These are phyloP conservation scores for Diceros bicornis DNA, from an alignment of 2,797 vertebrate genomes.

Conservation along the genomic window DNA sequence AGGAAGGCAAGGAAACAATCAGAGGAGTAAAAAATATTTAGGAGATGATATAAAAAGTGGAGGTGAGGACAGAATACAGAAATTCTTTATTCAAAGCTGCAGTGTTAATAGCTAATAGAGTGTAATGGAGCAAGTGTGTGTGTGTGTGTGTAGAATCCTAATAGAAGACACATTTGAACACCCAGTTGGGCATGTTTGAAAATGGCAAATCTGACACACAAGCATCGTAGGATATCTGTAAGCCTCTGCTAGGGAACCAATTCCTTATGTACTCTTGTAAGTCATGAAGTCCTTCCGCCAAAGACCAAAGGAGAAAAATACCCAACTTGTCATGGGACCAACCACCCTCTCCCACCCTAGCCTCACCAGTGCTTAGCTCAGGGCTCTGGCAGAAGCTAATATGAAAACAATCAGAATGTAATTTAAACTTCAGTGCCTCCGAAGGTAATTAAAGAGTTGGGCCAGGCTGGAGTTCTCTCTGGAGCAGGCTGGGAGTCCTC, in stretches of 20 bases:
- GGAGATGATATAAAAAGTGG: neutral
- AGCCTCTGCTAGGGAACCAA: conserved; percentile 72
- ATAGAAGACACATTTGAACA: neutral
- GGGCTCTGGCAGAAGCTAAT: conserved; percentile 69
- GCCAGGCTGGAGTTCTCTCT: neutral
- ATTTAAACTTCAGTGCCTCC: conserved; percentile 71
- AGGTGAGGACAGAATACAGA: conserved; percentile 15
- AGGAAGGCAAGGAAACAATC: conserved; percentile 7
- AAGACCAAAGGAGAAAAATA: conserved; percentile 41
- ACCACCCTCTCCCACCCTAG: neutral
- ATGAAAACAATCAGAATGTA: conserved; percentile 76
- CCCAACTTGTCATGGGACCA: neutral
- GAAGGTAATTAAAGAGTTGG: conserved; percentile 82
- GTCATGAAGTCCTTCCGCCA: neutral
- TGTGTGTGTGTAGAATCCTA: neutral
- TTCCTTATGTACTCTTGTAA: conserved; percentile 64
- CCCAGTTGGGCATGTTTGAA: conserved; percentile 46
- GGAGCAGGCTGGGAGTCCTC: neutral
- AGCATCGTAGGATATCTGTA: conserved; percentile 2
- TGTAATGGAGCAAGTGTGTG: neutral
- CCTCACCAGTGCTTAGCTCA: conserved; percentile 36
- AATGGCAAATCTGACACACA: conserved; percentile 62
- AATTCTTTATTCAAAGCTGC: neutral
- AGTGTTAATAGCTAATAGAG: neutral
- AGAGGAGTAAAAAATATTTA: conserved; percentile 69